phyloP scores from a whole-genome alignment of 1,140 invertebrate species.

The Aphis gossypii region DNA sequence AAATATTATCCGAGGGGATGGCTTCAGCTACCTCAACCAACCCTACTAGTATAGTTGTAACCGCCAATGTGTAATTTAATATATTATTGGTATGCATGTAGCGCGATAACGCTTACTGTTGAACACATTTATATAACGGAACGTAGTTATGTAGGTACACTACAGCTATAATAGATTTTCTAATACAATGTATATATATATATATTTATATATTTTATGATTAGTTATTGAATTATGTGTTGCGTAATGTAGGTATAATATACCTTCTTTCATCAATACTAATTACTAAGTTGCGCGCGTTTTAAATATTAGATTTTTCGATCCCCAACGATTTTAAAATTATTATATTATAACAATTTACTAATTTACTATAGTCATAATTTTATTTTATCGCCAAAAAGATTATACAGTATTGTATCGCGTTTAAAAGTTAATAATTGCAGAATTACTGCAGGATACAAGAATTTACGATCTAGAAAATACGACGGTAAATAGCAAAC shows the following conservation, averaged over 20 bases:
- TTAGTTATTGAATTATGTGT: background rate
- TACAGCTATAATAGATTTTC: background rate
- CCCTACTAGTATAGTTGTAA: no score
- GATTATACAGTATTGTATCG: background rate
- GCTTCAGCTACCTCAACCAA: background rate
- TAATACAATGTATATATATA: background rate
- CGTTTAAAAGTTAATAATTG: background rate
- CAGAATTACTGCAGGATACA: background rate
- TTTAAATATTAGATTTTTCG: background rate
- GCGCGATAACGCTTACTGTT: background rate
- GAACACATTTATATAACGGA: background rate
- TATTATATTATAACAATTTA: background rate
- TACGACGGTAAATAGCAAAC: background rate
- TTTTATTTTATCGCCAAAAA: background rate
- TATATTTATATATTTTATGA: background rate
- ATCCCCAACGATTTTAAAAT: background rate
- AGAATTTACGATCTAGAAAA: no score
- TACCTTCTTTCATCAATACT: background rate
- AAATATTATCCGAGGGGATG: background rate
- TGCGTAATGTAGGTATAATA: background rate
- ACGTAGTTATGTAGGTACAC: background rate
- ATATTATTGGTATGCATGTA: background rate
- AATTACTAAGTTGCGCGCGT: background rate
- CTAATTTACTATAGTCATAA: background rate
- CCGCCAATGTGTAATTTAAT: background rate